Evolutionary conservation across 2,113 vertebrate genomes (phyloP).

Genomic region (Numida meleagris): DNA sequence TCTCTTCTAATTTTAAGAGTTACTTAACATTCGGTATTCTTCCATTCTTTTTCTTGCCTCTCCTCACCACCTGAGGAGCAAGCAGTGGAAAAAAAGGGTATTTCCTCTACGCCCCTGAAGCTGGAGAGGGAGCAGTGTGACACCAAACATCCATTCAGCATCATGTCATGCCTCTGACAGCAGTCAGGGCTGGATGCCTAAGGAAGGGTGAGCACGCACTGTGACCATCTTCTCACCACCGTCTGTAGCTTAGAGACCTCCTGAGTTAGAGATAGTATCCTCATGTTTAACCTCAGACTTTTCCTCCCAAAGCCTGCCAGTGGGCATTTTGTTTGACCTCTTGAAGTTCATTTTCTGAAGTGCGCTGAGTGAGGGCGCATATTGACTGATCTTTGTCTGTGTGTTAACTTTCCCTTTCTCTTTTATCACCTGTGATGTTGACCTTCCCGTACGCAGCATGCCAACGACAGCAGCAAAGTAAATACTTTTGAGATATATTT

Average conservation of each 20-base stretch:
- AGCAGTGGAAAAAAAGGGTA: not conserved
- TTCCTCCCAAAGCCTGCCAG: not conserved
- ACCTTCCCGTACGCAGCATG: not conserved
- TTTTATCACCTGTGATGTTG: not conserved
- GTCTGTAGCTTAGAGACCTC: not conserved
- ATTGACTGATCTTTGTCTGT: not conserved
- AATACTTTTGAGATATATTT: not conserved
- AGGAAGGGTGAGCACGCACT: not conserved
- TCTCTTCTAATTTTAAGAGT: not conserved
- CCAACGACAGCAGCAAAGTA: not conserved
- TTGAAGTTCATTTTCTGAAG: not conserved
- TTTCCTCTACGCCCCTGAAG: not conserved
- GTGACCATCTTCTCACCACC: not conserved
- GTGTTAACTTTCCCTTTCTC: not conserved
- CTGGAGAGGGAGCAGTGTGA: not conserved
- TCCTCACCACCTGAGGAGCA: not conserved
- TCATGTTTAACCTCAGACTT: not conserved
- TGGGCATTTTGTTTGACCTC: not conserved
- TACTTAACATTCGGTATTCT: not conserved
- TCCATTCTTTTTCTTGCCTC: not conserved
- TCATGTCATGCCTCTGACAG: not conserved
- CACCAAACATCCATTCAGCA: not conserved
- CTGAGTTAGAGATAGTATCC: not conserved
- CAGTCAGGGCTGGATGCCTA: not conserved
- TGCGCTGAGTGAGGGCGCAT: not conserved